Percentiles rank a stretch among this genome's conserved stretches.
Evolutionary conservation across 1,140 invertebrate genomes (phyloP).

Genomic region (Planococcus citri): DNA sequence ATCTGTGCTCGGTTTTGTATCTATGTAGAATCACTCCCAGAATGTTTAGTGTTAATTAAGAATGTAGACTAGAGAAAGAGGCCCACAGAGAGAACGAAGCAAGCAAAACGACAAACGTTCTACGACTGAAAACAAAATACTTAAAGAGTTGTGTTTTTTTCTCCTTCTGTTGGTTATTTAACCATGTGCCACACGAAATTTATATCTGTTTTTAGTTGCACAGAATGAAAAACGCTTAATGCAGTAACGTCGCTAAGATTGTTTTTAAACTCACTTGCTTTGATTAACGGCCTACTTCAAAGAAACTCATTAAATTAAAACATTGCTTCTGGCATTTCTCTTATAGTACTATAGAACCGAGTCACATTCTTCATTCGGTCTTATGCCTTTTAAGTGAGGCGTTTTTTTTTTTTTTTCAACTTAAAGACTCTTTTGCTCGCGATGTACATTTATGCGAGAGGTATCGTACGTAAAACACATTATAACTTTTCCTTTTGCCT

Average conservation of each 20-base stretch:
- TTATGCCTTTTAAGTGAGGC: slow-evolving; percentile 1
- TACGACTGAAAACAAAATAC: no score
- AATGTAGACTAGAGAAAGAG: no score
- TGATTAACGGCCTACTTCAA: slow-evolving; percentile 19
- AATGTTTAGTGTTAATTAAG: no score
- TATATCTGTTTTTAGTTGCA: slow-evolving; percentile 4
- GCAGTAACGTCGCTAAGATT: slow-evolving; percentile 17
- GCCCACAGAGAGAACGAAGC: no score
- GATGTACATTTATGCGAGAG: slow-evolving; percentile 6
- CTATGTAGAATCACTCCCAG: no score
- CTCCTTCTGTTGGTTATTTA: no score
- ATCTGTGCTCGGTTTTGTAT: no score
- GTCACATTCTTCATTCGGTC: background rate
- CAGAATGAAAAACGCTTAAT: background rate
- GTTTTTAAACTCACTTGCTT: slow-evolving; percentile 20
- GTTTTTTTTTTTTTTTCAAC: background rate
- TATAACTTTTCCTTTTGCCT: background rate
- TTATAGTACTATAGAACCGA: background rate
- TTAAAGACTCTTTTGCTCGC: background rate
- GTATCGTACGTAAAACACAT: slow-evolving; percentile 7
- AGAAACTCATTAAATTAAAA: slow-evolving; percentile 19
- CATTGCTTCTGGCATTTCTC: slow-evolving; percentile 12
- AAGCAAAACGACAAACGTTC: no score
- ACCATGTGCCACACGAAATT: slow-evolving; percentile 11
- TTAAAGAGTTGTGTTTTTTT: no score